phyloP scores from a whole-genome alignment of 2,888 invertebrate genomes.

The Mechanitis messenoides region DNA sequence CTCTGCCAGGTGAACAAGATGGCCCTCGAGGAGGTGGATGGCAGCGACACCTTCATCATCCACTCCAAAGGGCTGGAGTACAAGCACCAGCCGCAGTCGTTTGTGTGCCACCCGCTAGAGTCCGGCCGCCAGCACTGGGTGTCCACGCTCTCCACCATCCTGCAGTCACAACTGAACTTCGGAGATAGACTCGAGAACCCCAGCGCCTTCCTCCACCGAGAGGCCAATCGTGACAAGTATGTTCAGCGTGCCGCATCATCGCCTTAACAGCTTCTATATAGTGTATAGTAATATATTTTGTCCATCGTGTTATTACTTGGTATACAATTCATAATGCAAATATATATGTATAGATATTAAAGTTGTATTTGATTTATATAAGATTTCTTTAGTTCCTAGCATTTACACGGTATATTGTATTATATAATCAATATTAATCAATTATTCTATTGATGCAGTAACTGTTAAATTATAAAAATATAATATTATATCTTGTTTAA shows the following conservation, averaged over 20 bases:
- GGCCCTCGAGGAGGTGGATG: slow-evolving; percentile 81
- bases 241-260: slow-evolving; percentile 34
- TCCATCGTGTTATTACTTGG: neutral
- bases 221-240: slow-evolving; percentile 59
- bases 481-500: too few species aligned
- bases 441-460: too few species aligned
- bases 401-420: too few species aligned
- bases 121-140: slow-evolving; percentile 90
- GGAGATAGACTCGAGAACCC: slow-evolving; percentile 97
- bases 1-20: slow-evolving; percentile 93
- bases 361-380: too few species aligned
- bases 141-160: slow-evolving; percentile 86
- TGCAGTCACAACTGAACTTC: slow-evolving; percentile 95
- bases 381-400: too few species aligned
- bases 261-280: neutral
- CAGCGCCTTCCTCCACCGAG: slow-evolving; percentile 73
- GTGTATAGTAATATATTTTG: neutral
- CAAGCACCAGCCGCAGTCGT: slow-evolving; percentile 83
- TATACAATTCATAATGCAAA: too few species aligned
- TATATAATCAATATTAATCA: too few species aligned
- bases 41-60: slow-evolving; percentile 52
- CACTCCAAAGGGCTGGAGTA: slow-evolving; percentile 88
- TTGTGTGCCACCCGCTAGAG: slow-evolving; percentile 86
- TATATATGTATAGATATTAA: too few species aligned
- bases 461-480: too few species aligned